Evolutionary conservation across 1,140 invertebrate genomes (phyloP), one percentile per base, ranked within the genome.

Genomic region (Ctenoplectra terminalis): DNA sequence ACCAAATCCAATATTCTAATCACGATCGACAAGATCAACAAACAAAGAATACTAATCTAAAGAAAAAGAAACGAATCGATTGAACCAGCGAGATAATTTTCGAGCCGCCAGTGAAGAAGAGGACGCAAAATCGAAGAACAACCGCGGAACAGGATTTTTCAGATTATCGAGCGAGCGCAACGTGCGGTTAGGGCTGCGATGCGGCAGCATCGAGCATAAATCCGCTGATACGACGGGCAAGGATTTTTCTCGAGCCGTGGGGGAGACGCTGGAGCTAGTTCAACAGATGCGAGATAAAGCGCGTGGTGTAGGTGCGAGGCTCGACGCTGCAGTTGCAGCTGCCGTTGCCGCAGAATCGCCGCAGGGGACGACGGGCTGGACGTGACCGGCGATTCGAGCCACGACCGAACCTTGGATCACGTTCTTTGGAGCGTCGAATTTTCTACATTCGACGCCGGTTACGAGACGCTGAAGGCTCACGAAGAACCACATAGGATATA

Each of bases 271-370:
- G 52, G 72, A 80, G 90, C 89, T 87, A 84, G 87, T 86, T 88
- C 73, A 88, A 73, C 87, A 89, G 90, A 91, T 91, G 85, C 37
- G 74, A 88, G 90, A 90, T 91, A 90, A 92, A 81, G 60, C 54
- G 34, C 61, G 26, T 23, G 79, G 29, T 75, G 61, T 72, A 63
- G 71, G 76, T 60, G 61, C 72, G 40, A 66, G 61, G 52, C 52
- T 43, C 20, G 37, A 56, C 52, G 64, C 20, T 52, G 69, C 58
- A 54, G 77, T 80, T 52, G 58, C 69, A 80, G 70, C 69, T 80
- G 70, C 76, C 34, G 76, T 56, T 79, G 66, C 79, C 52, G 79
- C 72, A 58, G 63, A 75, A 81, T 75, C 50, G 52, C 79, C 52
- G 72, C 63, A 76, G 63, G 79, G 58, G 78, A 64, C 78, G 50